Evolutionary conservation across 2,797 vertebrate genomes (phyloP).

Genomic region (Phalanger gymnotis): DNA sequence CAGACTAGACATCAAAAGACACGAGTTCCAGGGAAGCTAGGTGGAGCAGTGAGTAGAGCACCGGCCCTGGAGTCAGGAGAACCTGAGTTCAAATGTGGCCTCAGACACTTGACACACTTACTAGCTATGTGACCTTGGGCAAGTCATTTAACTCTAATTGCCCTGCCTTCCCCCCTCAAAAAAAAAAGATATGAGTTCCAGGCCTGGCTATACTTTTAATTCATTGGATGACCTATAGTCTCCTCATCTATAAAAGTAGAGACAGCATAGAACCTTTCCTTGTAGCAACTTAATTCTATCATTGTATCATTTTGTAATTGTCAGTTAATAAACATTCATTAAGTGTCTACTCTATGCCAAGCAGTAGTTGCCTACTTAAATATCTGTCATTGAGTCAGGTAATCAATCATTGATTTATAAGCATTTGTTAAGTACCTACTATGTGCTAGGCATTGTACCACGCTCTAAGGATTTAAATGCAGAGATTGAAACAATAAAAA

Average conservation of each 20-base stretch:
- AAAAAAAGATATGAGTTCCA: not conserved
- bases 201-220: not conserved
- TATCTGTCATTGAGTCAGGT: not conserved
- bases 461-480: not conserved
- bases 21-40: too few relatives aligned
- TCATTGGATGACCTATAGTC: not conserved
- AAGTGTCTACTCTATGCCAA: not conserved
- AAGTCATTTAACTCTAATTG: too few relatives aligned
- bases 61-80: too few relatives aligned
- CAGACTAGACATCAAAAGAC: not conserved
- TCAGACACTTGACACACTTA: too few relatives aligned
- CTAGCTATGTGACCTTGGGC: too few relatives aligned
- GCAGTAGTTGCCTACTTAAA: not conserved
- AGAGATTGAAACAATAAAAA: not conserved
- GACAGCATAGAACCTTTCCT: not conserved
- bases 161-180: too few relatives aligned
- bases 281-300: not conserved
- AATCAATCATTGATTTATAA: not conserved
- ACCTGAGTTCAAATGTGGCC: too few relatives aligned
- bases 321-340: not conserved
- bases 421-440: not conserved
- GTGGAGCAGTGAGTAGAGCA: too few relatives aligned
- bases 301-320: not conserved
- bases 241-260: not conserved
- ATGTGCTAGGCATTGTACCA: not conserved